phyloP scores from a whole-genome alignment of 2,113 vertebrate genomes.

The Dendrocopos noguchii region DNA sequence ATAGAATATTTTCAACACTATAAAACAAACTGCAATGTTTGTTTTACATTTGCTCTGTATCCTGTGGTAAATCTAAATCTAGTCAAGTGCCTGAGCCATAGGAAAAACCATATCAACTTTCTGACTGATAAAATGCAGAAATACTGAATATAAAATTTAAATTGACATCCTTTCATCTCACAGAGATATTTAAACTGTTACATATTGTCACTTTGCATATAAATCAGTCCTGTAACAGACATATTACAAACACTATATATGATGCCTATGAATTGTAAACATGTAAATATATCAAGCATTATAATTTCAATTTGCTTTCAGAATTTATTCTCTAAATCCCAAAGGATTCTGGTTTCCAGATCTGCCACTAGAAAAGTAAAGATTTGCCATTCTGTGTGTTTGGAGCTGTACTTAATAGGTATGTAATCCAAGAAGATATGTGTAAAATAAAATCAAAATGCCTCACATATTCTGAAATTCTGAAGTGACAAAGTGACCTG shows the following conservation, averaged over 20 bases:
- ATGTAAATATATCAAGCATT: background rate
- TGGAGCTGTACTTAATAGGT: background rate
- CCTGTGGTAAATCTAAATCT: background rate
- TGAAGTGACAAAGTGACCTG: background rate
- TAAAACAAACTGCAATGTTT: background rate
- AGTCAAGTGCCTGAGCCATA: background rate
- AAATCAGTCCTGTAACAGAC: background rate
- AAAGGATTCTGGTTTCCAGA: background rate
- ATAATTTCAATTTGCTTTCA: background rate
- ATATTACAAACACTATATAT: background rate
- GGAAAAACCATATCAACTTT: background rate
- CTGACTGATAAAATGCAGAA: background rate
- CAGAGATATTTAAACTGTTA: background rate
- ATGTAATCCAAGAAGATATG: background rate
- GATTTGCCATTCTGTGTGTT: background rate
- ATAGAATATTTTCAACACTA: conserved; percentile 15
- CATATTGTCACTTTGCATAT: background rate
- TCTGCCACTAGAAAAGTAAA: background rate
- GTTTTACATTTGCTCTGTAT: background rate
- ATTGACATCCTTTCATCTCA: background rate
- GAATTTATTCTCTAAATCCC: background rate
- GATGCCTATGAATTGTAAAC: background rate
- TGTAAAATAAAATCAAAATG: background rate
- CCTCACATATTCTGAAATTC: background rate
- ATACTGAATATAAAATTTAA: conserved; percentile 15